phyloP scores from a whole-genome alignment of 2,888 invertebrate species.

The Drosophila bunnanda region DNA sequence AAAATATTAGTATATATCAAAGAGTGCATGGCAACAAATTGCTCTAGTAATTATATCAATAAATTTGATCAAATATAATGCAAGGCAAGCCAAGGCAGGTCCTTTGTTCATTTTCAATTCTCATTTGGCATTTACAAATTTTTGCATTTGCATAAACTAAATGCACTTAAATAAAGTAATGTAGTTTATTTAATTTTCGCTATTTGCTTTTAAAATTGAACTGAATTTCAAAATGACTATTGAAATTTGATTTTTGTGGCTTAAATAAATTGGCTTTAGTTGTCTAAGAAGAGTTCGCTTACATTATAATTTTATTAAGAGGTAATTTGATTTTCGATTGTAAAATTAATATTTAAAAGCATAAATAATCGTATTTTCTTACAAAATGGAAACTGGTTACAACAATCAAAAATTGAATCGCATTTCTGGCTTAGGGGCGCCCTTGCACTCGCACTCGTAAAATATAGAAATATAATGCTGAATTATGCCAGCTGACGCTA shows the following conservation, averaged over 20 bases:
- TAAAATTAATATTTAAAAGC: background rate
- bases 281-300: background rate
- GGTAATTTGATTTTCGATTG: background rate
- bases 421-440: constrained; percentile 36
- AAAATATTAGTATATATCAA: constrained; percentile 15
- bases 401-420: constrained; percentile 27
- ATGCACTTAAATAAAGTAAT: constrained; percentile 19
- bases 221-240: constrained; percentile 3
- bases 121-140: constrained; percentile 29
- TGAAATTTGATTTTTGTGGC: constrained; percentile 5
- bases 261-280: background rate
- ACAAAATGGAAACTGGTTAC: background rate
- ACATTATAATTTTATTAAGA: background rate
- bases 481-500: constrained; percentile 72
- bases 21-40: constrained; percentile 21
- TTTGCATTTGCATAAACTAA: constrained; percentile 34
- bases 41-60: constrained; percentile 39
- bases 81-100: constrained; percentile 21
- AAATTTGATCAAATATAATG: constrained; percentile 32
- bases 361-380: background rate
- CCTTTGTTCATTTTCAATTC: constrained; percentile 22
- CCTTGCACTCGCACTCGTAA: constrained; percentile 30
- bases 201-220: constrained; percentile 13
- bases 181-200: constrained; percentile 20
- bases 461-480: constrained; percentile 58